Evolutionary conservation across 2,797 vertebrate genomes (phyloP), one percentile per base, ranked within the genome.

Genomic region (Betta splendens): DNA sequence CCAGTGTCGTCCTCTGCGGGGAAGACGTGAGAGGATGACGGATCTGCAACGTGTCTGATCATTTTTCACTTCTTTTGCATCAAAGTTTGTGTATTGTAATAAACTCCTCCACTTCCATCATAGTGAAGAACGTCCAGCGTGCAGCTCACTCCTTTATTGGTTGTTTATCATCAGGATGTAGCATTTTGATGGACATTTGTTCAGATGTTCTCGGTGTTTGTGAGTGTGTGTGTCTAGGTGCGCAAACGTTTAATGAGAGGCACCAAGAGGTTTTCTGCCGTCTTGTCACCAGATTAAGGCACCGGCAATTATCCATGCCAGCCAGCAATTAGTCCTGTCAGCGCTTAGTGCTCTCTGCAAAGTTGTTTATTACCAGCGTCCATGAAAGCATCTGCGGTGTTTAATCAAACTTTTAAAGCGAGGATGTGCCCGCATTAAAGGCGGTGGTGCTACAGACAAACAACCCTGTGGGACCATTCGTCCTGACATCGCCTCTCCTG

Each of bases 1-100:
- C 96, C 97, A 0, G 91, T 95, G 67, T 97, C 96, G 0, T 95
- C 96, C 91, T 97, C 96, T 98, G 86, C 12, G 5, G 17, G 21
- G 21, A 16, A 42, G 42, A n/a, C n/a, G n/a, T n/a, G n/a, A n/a
- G n/a, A n/a, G n/a, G n/a, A n/a, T n/a, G n/a, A n/a, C n/a, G n/a
- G n/a, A n/a, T n/a, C n/a, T n/a, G n/a, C n/a, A n/a, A n/a, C n/a
- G n/a, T n/a, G n/a, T n/a, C n/a, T n/a, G n/a, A n/a, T n/a, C n/a
- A n/a, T n/a, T n/a, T n/a, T n/a, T n/a, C n/a, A n/a, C n/a, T n/a
- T n/a, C n/a, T n/a, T n/a, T n/a, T n/a, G n/a, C n/a, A n/a, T n/a
- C n/a, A n/a, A n/a, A n/a, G n/a, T 33, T 7, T 25, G 23, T 23
- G n/a, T n/a, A n/a, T n/a, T 26, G 48, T 52, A 44, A 54, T 46